Base-by-base conservation (phyloP, 1,140 invertebrate genomes). In the Calephelis virginiensis region DNA sequence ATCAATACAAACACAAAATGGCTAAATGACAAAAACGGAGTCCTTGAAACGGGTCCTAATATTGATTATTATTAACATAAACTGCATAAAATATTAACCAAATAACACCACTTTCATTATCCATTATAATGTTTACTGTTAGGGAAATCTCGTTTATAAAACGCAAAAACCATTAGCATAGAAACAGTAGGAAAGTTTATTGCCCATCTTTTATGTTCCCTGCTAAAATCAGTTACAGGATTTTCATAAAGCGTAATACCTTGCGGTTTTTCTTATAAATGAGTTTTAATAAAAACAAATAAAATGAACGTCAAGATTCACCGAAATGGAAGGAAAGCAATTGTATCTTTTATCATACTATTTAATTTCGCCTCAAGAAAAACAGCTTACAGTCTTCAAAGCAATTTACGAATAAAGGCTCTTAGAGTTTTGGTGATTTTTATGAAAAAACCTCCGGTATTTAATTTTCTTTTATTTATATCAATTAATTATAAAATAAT, bases 331-430 rank as follows among this genome's bases (percentile, higher is more conserved):
- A 79, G 74, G 75, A 69, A 75, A 75, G 80, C 81, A 83, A 89
- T 86, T 89, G 83, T 85, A 85, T 83, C 73, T 80, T 76, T 81
- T 79, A 79, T 86, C 82, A 84, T 85, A 82, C 76, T 88, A 78
- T 88, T 85, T 83, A 86, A 83, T 87, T 85, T 84, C 74, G 79
- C 76, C 74, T 49, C 45, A 69, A 72, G 70, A 76, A 73, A 56
- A 56, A 56, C 50, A 56, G 50, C 50, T 56, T 56, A 56, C 14
- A 56, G 10, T 14, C 8, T 56, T 56, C 17, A 28, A 56, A 56
- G 50, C 11, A 56, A 56, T 56, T 56, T 56, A 37, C 50, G 50
- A 37, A 50, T 50, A 50, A 50, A 50, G 50, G 50, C 17, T 37
- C 50, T 56, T 56, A 9, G 49, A 53, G 13, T 53, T 53, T 53